Percentiles rank a stretch among this genome's conserved stretches.
Conservation (phyloP, 2,888 invertebrate genomes). For the Cinara cedri region DNA sequence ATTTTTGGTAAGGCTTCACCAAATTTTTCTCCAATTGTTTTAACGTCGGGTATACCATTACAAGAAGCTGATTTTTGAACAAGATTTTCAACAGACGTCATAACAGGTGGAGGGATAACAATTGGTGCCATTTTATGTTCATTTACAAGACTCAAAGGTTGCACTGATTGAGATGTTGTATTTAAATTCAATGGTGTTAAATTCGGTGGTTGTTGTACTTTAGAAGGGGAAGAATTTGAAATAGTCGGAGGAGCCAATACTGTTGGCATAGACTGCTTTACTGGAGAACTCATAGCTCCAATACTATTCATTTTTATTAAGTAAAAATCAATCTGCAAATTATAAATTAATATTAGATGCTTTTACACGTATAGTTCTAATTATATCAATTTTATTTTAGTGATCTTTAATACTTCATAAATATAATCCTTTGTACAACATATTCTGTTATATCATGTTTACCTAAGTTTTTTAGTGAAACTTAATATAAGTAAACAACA, state of each 20-base stretch:
- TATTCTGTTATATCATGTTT: no score
- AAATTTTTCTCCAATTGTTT: slow-evolving; percentile 61
- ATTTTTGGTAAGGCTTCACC: slow-evolving; percentile 62
- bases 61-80: slow-evolving; percentile 45
- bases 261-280: slow-evolving; percentile 43
- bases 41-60: slow-evolving; percentile 50
- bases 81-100: slow-evolving; percentile 37
- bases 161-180: slow-evolving; percentile 41
- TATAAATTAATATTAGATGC: no score
- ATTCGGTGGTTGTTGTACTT: slow-evolving; percentile 52
- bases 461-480: no score
- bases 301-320: slow-evolving; percentile 43
- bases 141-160: slow-evolving; percentile 50
- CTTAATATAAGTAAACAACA: no score
- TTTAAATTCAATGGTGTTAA: slow-evolving; percentile 50
- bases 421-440: no score
- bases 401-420: no score
- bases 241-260: slow-evolving; percentile 47
- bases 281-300: slow-evolving; percentile 55
- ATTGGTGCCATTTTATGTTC: slow-evolving; percentile 40
- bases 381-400: no score
- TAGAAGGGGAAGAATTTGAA: slow-evolving; percentile 43
- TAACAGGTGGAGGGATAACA: slow-evolving; percentile 12
- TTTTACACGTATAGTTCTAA: no score
- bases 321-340: slow-evolving; percentile 32